A percentile compares a stretch with the other conserved stretches of the same genome.
Conservation (phyloP, 2,888 invertebrate genomes). For the Leptopilina syphax region DNA sequence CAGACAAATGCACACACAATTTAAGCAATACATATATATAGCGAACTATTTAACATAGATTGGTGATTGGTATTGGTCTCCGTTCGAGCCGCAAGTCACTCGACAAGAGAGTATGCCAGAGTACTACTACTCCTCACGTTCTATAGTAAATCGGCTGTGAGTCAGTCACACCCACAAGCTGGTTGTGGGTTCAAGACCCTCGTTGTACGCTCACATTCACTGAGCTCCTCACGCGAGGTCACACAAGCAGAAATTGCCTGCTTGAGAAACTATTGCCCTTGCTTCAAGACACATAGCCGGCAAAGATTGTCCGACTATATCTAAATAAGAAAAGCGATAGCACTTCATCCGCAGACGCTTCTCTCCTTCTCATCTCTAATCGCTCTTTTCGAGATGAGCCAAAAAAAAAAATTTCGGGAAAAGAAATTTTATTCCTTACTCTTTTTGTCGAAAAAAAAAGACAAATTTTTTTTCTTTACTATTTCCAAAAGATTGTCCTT, state of each 20-base stretch:
- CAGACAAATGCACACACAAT: too few relatives aligned
- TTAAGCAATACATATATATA: too few relatives aligned
- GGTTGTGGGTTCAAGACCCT: conserved; percentile 74
- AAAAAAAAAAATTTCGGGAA: too few relatives aligned
- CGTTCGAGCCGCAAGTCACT: conserved; percentile 43
- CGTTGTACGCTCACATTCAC: conserved; percentile 64
- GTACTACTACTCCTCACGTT: conserved; percentile 70
- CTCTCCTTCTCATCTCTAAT: background rate
- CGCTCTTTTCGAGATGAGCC: background rate
- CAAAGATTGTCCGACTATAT: conserved; percentile 56
- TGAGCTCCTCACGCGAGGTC: conserved; percentile 65
- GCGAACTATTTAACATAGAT: conserved; percentile 40
- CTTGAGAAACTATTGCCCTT: conserved; percentile 65
- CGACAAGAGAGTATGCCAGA: conserved; percentile 48
- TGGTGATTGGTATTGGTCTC: background rate
- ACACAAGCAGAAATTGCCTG: conserved; percentile 60
- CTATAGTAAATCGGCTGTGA: conserved; percentile 76
- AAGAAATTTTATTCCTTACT: too few relatives aligned
- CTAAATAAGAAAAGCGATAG: conserved; percentile 51
- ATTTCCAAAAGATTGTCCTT: too few relatives aligned
- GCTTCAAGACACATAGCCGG: conserved; percentile 54
- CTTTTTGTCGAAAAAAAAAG: too few relatives aligned
- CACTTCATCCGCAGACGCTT: background rate
- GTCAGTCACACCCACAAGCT: conserved; percentile 75
- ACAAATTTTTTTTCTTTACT: too few relatives aligned